Conservation (phyloP, 1,140 invertebrate species). For the Cryptotermes secundus region DNA sequence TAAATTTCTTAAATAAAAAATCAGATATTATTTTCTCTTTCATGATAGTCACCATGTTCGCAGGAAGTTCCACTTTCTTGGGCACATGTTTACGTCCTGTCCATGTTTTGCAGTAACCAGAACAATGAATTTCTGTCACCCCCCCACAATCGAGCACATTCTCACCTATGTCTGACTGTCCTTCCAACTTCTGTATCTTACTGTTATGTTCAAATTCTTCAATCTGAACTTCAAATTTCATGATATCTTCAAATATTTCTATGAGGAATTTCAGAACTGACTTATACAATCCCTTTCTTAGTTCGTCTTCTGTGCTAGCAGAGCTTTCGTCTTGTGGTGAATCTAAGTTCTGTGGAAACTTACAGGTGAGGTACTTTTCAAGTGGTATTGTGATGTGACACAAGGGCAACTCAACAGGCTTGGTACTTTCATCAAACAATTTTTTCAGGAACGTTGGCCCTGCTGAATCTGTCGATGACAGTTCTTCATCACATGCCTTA, state of each 20-base stretch:
- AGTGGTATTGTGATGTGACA: background rate
- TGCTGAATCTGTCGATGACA: background rate
- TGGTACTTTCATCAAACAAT: background rate
- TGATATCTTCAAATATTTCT: slow-evolving; percentile 17
- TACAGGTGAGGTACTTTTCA: background rate
- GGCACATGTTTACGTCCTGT: too few relatives aligned
- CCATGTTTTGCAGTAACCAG: background rate
- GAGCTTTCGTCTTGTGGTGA: too few relatives aligned
- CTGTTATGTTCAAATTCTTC: background rate
- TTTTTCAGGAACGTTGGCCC: background rate
- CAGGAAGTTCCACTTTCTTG: background rate
- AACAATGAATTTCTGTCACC: background rate
- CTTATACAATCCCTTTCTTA: background rate
- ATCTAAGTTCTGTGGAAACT: too few relatives aligned
- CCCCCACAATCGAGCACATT: background rate
- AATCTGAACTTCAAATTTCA: background rate
- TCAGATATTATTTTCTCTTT: background rate
- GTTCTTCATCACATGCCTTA: background rate
- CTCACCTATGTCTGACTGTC: background rate
- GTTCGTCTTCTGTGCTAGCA: background rate
- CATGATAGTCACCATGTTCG: background rate
- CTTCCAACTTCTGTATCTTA: background rate
- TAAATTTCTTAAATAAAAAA: background rate
- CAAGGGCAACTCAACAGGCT: background rate
- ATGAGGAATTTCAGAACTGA: background rate